A percentile compares a stretch with the other conserved stretches of the same genome.
These are phyloP conservation scores for Sterrhoptilus dennistouni DNA, from an alignment of 2,113 vertebrate genomes.

Conservation along the genomic window DNA sequence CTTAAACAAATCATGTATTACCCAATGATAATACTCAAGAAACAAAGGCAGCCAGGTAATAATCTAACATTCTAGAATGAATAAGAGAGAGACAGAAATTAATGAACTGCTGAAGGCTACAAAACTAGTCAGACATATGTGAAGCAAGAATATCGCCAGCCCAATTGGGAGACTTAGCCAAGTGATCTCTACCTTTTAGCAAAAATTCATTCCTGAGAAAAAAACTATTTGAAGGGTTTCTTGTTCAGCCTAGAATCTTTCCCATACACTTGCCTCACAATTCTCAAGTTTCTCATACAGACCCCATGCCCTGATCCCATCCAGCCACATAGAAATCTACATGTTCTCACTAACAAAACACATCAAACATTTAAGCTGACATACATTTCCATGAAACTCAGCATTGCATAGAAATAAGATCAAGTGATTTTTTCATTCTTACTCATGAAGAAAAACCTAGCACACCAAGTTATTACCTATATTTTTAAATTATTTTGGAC, in stretches of 20 bases:
- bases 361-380: not conserved
- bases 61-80: not conserved
- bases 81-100: not conserved
- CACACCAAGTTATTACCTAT: not conserved
- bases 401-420: not conserved
- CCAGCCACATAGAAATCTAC: not conserved
- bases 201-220: not conserved
- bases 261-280: not conserved
- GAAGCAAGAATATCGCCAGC: not conserved
- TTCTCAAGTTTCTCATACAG: not conserved
- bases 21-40: not conserved
- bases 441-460: not conserved
- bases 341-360: not conserved
- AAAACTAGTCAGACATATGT: not conserved
- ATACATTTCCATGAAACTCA: not conserved
- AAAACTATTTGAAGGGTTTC: not conserved
- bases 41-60: not conserved
- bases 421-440: not conserved
- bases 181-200: not conserved
- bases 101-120: not conserved
- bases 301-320: not conserved
- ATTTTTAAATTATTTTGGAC: not conserved
- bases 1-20: not conserved
- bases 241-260: not conserved
- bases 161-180: not conserved